Conservation (phyloP, 2,888 invertebrate species). For the Aromia moschata region DNA sequence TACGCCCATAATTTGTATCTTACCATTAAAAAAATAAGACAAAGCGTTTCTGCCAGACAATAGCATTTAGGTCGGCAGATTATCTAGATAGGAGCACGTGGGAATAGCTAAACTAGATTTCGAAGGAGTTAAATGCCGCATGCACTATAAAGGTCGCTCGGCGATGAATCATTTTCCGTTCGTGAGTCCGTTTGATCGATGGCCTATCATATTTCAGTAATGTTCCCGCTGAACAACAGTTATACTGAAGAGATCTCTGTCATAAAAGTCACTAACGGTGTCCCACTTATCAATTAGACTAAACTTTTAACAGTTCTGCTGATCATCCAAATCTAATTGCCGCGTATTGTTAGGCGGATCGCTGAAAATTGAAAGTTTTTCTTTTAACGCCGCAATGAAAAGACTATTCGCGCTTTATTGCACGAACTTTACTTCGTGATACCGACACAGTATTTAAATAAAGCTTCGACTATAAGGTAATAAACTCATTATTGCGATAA, state of each 20-base stretch:
- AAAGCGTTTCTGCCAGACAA: slow-evolving; percentile 13
- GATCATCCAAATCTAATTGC: slow-evolving; percentile 42
- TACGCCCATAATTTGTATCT: not conserved
- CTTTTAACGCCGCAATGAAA: not conserved
- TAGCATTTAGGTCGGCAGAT: slow-evolving; percentile 21
- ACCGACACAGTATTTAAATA: no score
- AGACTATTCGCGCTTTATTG: not conserved
- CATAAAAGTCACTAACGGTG: slow-evolving; percentile 29
- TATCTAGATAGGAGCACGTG: slow-evolving; percentile 22
- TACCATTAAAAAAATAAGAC: slow-evolving; percentile 8
- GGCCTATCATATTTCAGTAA: slow-evolving; percentile 26
- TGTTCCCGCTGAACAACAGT: slow-evolving; percentile 34
- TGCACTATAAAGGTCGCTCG: slow-evolving; percentile 18
- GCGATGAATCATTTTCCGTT: slow-evolving; percentile 26
- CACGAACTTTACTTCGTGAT: no score
- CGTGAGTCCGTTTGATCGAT: slow-evolving; percentile 29
- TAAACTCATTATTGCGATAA: no score
- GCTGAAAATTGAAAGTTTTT: slow-evolving; percentile 21
- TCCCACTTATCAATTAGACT: slow-evolving; percentile 41
- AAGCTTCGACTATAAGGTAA: no score
- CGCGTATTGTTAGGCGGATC: slow-evolving; percentile 35
- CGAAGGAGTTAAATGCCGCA: slow-evolving; percentile 13
- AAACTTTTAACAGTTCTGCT: slow-evolving; percentile 32
- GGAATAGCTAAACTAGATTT: slow-evolving; percentile 25
- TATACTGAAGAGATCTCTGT: slow-evolving; percentile 35